Evolutionary conservation across 1,140 invertebrate genomes (phyloP).

Genomic region (Hestina assimilis): DNA sequence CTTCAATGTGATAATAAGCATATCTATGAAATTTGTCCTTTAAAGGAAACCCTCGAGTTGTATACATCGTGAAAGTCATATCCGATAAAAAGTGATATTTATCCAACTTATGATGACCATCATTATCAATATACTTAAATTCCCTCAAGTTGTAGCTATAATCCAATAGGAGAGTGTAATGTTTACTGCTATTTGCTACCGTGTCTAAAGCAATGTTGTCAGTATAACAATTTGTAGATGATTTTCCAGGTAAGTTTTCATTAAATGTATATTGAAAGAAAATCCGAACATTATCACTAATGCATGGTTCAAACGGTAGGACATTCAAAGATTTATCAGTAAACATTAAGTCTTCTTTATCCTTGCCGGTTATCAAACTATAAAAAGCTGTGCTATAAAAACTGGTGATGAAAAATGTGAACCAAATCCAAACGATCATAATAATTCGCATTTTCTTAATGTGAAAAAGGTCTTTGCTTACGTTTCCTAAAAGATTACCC

Average conservation of each 20-base stretch:
- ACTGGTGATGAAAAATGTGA: slow-evolving; percentile 48
- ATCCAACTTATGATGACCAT: slow-evolving; percentile 38
- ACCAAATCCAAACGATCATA: slow-evolving; percentile 48
- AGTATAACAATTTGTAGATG: slow-evolving; percentile 25
- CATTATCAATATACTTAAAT: slow-evolving; percentile 36
- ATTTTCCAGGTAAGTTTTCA: slow-evolving; percentile 29
- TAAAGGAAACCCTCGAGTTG: slow-evolving; percentile 23
- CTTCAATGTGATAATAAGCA: slow-evolving; percentile 16
- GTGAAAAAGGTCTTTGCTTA: slow-evolving; percentile 26
- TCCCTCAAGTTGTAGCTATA: slow-evolving; percentile 36
- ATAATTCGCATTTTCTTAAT: slow-evolving; percentile 31
- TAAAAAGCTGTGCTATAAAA: slow-evolving; percentile 50
- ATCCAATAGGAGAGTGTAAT: slow-evolving; percentile 40
- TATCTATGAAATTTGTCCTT: slow-evolving; percentile 18
- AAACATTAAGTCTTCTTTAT: slow-evolving; percentile 23
- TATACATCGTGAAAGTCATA: slow-evolving; percentile 11
- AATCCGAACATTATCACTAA: slow-evolving; percentile 26
- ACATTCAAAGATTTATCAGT: slow-evolving; percentile 18
- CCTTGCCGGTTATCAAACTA: slow-evolving; percentile 40
- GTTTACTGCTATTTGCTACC: slow-evolving; percentile 31
- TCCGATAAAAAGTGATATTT: neutral
- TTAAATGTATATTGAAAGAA: slow-evolving; percentile 40
- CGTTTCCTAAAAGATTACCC: slow-evolving; percentile 42
- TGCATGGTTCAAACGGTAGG: slow-evolving; percentile 39
- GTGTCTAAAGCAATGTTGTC: slow-evolving; percentile 29